Evolutionary conservation across 2,113 vertebrate species (phyloP).

Genomic region (Cryptotis parvus): DNA sequence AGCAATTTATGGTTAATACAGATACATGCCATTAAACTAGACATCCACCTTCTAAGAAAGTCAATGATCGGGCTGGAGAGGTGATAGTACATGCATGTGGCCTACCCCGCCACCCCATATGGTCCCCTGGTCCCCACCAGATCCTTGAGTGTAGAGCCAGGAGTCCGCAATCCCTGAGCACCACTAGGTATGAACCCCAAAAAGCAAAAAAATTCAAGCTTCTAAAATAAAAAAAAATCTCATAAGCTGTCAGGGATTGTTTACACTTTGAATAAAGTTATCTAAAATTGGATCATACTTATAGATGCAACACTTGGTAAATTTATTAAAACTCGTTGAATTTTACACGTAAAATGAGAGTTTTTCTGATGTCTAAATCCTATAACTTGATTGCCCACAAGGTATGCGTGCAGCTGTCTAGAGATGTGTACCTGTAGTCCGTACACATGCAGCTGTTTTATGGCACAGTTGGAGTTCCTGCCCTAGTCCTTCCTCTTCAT

Average conservation of each 20-base stretch:
- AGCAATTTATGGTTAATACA: background rate
- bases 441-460: background rate
- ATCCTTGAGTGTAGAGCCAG: too few species aligned
- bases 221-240: constrained; percentile 5
- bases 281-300: constrained; percentile 12
- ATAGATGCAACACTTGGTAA: background rate
- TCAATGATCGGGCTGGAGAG: background rate
- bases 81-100: too few species aligned
- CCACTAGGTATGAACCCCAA: too few species aligned
- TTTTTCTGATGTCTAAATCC: background rate
- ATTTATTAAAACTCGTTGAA: constrained; percentile 14
- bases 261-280: constrained; percentile 32
- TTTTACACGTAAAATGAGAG: background rate
- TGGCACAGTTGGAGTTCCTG: background rate
- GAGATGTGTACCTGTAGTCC: background rate
- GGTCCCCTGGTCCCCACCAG: too few species aligned
- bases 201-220: too few species aligned
- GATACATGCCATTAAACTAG: background rate
- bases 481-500: constrained; percentile 30
- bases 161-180: too few species aligned
- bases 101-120: too few species aligned
- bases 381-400: too few species aligned
- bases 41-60: constrained; percentile 37
- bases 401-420: background rate
- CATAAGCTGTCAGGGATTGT: background rate